Conservation (phyloP, 2,797 vertebrate species). For the Philypnodon macrostomus region DNA sequence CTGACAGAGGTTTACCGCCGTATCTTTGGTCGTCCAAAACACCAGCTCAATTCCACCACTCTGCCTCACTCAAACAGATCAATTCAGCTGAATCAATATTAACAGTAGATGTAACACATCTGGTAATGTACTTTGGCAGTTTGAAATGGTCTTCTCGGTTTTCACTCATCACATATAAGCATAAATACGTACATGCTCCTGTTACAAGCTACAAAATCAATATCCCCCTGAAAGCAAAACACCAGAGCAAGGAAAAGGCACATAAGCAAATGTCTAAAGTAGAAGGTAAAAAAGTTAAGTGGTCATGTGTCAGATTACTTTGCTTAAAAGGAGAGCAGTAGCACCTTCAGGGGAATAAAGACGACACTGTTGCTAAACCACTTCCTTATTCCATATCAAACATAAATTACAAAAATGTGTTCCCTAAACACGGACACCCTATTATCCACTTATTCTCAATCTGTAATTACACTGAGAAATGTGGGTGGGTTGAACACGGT, state of each 20-base stretch:
- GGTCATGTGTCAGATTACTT: conserved; percentile 11
- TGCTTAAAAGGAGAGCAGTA: conserved; percentile 12
- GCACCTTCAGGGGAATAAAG: conserved; percentile 24
- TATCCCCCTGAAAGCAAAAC: conserved; percentile 23
- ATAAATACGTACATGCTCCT: conserved; percentile 41
- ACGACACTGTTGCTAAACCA: conserved; percentile 28
- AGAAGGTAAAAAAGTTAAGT: conserved; percentile 3
- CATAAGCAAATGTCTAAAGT: conserved; percentile 21
- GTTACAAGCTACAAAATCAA: conserved; percentile 35
- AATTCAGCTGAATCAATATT: conserved; percentile 37
- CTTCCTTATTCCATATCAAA: conserved; percentile 33
- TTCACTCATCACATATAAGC: conserved; percentile 44
- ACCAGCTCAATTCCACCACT: conserved; percentile 13
- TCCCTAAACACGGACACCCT: conserved; percentile 42
- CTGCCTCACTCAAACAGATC: conserved; percentile 31
- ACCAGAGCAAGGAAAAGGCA: conserved; percentile 7
- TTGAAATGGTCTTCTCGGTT: conserved; percentile 62
- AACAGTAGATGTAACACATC: conserved; percentile 50
- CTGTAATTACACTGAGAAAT: conserved; percentile 70
- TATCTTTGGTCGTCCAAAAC: conserved; percentile 12
- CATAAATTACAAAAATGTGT: conserved; percentile 52
- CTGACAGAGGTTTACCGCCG: conserved; percentile 29
- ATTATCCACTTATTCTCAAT: conserved; percentile 65
- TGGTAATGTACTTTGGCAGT: conserved; percentile 61
- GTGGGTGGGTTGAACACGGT: conserved; percentile 64